Evolutionary conservation across 1,140 invertebrate species (phyloP), one percentile per base, ranked within the genome.

Genomic region (Mya arenaria): DNA sequence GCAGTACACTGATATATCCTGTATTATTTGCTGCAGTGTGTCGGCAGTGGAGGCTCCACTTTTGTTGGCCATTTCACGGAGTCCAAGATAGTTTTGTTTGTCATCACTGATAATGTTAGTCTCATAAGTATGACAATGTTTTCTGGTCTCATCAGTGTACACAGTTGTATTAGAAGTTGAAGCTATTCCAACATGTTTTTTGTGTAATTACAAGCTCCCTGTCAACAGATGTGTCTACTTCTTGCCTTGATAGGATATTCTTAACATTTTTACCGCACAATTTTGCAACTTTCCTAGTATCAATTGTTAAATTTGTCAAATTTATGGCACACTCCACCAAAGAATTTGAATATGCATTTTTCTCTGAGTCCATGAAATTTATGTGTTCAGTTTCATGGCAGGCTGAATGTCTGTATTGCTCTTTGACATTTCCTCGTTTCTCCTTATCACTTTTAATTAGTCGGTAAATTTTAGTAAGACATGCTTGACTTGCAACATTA

Each of bases 141-240:
- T 77, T 66, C 73, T 63, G 19, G 73, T 77, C 30, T 77, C 73
- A 65, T 77, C 62, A 4, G 73, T 77, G 23, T 77, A 77, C 28
- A 77, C 58, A 65, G 73, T 77, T 28, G 37, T 65, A 65, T 36
- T 44, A 39, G 23, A 4, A 1, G 73, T 19, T 0, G 23, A 10
- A 1, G 65, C 62, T 34, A 62, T 48, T 17, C 13, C 48, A 4
- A 44, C 37, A 17, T 77, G 58, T 39, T 65, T 77, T 13, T 77
- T n/a, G 72, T 25, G 72, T n/a, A 39, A 62, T 32, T 2, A 39
- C 19, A 19, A 77, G 5, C 48, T 77, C 65, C 32, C 73, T 63
- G 30, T 65, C 73, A 8, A 75, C 55, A 62, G 62, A 39, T 39
- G 17, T 28, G 58, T 75, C 23, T 19, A 60, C 72, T 37, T 41